These are phyloP conservation scores for Catagonus wagneri DNA, from an alignment of 2,113 vertebrate species.

Conservation along the genomic window DNA sequence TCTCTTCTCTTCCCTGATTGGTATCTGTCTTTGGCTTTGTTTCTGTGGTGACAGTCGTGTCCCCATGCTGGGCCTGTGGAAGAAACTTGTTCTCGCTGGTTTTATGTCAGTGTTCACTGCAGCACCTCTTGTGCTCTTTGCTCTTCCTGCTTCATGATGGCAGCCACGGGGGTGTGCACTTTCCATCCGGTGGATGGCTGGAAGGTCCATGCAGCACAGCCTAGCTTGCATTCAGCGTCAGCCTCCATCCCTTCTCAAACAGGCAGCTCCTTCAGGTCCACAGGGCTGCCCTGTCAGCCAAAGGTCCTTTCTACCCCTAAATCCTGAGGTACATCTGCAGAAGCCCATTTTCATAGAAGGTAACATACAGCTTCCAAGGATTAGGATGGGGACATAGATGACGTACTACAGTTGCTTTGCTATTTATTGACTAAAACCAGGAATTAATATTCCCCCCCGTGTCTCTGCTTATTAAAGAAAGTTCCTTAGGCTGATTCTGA, in stretches of 20 bases:
- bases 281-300: background rate
- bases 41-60: background rate
- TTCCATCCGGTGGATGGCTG: background rate
- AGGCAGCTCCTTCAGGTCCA: background rate
- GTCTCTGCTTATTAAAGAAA: background rate
- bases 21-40: background rate
- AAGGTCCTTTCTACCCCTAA: background rate
- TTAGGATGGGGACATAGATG: background rate
- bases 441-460: background rate
- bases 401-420: background rate
- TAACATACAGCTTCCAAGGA: background rate
- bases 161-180: background rate
- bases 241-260: background rate
- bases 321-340: background rate
- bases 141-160: background rate
- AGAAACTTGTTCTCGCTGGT: background rate
- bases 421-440: background rate
- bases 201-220: background rate
- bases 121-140: background rate
- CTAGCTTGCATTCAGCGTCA: background rate
- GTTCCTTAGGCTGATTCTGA: background rate
- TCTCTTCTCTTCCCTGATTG: background rate
- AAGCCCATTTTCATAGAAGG: background rate
- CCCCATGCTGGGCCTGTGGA: background rate
- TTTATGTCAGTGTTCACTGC: background rate